Base-by-base conservation (phyloP, 2,113 vertebrate species). In the Nerophis lumbriciformis region DNA sequence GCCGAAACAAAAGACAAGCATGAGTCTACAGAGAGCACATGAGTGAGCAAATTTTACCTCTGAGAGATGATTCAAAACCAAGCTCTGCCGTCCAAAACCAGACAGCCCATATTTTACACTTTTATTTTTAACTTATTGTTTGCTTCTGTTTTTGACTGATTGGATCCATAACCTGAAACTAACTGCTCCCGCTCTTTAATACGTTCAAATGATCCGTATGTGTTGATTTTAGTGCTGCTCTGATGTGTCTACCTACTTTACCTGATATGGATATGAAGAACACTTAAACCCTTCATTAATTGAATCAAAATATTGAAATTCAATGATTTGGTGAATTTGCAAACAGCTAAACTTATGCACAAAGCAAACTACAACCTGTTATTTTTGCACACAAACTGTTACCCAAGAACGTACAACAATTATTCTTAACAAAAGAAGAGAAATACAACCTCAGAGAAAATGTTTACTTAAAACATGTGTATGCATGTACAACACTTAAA, bases 1-100 rank as follows among this genome's bases (percentile, higher is more conserved):
- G 68, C 71, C 75, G 68, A 84, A 79, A 77, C 66, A 84, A 84
- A 76, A 84, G 64, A 69, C 79, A 78, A 85, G 79, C 70, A 80
- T 38, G 57, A 75, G 76, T 63, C 63, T 78, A 64, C 48, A 61
- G 59, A 86, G 65, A 69, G 67, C 66, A 60, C 53, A 53, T 35
- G 67, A 72, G 79, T 82, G 77, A 78, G 66, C 64, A 75, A 78
- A 77, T 66, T 57, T 65, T 42, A 73, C 72, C 69, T 48, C 48
- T 69, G 61, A 65, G 65, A 75, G 55, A 65, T 55, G 75, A 86
- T 81, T 81, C 77, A 83, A 87, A 83, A 65, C 65, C 42, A 66
- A 77, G 69, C 69, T 65, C 66, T 68, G 53, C 58, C 62, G 71
- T 66, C 48, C 77, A 58, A 76, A 79, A 65, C 56, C 65, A 81